Evolutionary conservation across 2,888 invertebrate genomes (phyloP), one percentile per base, ranked within the genome.

Genomic region (Anthophora plumipes): DNA sequence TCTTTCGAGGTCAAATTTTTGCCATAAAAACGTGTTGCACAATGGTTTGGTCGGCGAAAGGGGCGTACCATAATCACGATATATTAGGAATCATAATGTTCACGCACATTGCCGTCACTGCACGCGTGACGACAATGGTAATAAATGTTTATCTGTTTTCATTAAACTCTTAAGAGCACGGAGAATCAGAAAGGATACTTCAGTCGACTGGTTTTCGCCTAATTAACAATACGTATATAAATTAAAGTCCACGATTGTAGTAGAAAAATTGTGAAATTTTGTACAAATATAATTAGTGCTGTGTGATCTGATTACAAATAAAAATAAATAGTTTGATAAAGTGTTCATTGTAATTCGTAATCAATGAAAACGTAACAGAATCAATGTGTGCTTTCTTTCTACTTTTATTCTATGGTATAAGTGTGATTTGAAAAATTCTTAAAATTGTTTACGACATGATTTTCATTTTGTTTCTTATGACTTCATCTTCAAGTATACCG

Each of bases 71-170:
- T 17, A 25, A 52, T 73, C 41, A 14, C 17, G 52, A 43, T 43
- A 76, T 6, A 77, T 76, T 60, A 39, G 17, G 17, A 39, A 54
- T 31, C n/a, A n/a, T 73, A 57, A 52, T 66, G 31, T 22, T 37
- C 50, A 22, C 55, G 48, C 9, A 31, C 52, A 17, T 39, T 50
- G 20, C 37, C 20, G 61, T 63, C 37, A 50, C 14, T 64, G 70
- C 52, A 31, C 20, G 20, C 63, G 46, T 70, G 39, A 63, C 59
- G 52, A 25, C 63, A 64, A 54, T 69, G 25, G 52, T 25, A 61
- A 60, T 70, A 70, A 78, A 79, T 60, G 41, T 77, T 79, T 77
- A 79, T 79, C 70, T 64, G 7, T 39, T 52, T 46, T 43, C 25
- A 64, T 59, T 17, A 25, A 39, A 14, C 52, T 59, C 20, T 37